Evolutionary conservation across 2,797 vertebrate species (phyloP).

Genomic region (Sebastes cheni): DNA sequence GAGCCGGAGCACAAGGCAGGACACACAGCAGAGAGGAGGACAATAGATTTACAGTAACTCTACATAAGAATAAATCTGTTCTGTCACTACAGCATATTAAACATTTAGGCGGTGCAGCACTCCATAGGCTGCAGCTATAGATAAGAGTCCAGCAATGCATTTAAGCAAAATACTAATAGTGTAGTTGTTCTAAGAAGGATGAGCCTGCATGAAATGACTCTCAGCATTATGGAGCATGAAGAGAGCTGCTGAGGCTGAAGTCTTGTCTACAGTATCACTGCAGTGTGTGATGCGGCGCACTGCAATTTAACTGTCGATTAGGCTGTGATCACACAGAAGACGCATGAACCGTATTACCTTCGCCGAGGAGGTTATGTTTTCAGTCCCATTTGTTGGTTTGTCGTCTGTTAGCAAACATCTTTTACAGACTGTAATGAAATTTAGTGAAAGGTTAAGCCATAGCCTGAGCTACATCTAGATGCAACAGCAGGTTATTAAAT

Average conservation of each 20-base stretch:
- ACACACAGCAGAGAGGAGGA: neutral
- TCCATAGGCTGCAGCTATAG: slow-evolving; percentile 36
- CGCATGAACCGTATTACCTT: slow-evolving; percentile 46
- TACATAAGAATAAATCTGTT: slow-evolving; percentile 17
- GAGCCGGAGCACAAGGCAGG: slow-evolving; percentile 6
- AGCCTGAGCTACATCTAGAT: neutral
- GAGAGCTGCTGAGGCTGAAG: slow-evolving; percentile 59
- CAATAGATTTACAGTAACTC: neutral
- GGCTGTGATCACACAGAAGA: slow-evolving; percentile 46
- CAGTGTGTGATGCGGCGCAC: slow-evolving; percentile 54
- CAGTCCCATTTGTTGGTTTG: slow-evolving; percentile 36
- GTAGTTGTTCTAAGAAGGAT: slow-evolving; percentile 50
- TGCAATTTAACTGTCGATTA: slow-evolving; percentile 73
- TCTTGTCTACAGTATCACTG: slow-evolving; percentile 61
- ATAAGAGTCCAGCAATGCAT: slow-evolving; percentile 46
- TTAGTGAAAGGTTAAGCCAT: slow-evolving; percentile 4
- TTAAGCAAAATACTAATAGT: slow-evolving; percentile 56
- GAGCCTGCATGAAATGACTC: slow-evolving; percentile 60
- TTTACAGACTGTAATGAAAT: slow-evolving; percentile 19
- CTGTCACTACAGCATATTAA: slow-evolving; percentile 46
- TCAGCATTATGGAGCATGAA: slow-evolving; percentile 57
- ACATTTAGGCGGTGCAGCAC: slow-evolving; percentile 31
- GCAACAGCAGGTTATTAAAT: neutral
- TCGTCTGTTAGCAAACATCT: slow-evolving; percentile 23
- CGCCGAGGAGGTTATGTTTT: slow-evolving; percentile 25